Conservation (phyloP, 2,888 invertebrate species). For the Bimastos eiseni region DNA sequence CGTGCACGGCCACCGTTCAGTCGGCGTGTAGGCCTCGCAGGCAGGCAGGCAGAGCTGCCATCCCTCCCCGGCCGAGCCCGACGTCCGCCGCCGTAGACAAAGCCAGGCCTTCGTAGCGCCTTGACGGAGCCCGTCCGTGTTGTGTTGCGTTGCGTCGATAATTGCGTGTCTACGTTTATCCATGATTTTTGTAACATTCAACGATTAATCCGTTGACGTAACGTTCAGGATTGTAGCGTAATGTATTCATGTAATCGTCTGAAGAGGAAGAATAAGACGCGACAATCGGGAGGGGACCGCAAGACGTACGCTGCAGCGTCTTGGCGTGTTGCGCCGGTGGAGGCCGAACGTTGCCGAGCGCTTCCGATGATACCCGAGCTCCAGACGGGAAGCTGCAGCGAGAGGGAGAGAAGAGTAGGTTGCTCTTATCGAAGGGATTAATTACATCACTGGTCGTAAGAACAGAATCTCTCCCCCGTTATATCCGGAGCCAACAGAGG, state of each 20-base stretch:
- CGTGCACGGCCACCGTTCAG: too few relatives aligned
- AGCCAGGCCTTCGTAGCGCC: neutral
- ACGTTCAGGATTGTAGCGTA: neutral
- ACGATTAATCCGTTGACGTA: neutral
- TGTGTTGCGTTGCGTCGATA: neutral
- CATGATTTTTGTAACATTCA: neutral
- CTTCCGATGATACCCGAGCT: neutral
- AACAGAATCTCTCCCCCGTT: neutral
- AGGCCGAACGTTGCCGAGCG: neutral
- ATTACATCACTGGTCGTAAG: neutral
- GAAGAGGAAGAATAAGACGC: neutral
- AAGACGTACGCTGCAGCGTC: neutral
- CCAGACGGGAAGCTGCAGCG: neutral
- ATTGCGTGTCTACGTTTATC: neutral
- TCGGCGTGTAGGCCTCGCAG: neutral
- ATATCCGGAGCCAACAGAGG: neutral
- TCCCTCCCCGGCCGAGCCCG: neutral
- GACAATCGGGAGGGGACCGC: too few relatives aligned
- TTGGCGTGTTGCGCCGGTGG: neutral
- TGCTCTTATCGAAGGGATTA: neutral
- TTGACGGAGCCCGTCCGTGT: neutral
- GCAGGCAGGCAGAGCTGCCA: neutral
- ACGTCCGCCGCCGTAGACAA: neutral
- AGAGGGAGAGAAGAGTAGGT: neutral
- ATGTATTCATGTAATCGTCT: neutral